These are phyloP conservation scores for Theristicus caerulescens DNA, from an alignment of 2,113 vertebrate species.

Conservation along the genomic window DNA sequence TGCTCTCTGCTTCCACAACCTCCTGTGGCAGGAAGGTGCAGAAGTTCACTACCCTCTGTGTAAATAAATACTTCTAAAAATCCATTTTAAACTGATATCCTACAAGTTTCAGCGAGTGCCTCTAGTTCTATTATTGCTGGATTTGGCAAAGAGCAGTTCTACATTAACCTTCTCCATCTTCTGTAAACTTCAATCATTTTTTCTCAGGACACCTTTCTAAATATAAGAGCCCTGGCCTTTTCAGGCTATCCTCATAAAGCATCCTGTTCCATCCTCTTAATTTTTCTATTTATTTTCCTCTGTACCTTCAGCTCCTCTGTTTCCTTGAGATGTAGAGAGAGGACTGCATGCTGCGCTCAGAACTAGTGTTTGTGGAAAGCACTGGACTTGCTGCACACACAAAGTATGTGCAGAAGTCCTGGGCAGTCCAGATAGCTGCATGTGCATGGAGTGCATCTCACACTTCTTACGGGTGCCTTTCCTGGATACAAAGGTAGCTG, in stretches of 20 bases:
- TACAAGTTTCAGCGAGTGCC: neutral
- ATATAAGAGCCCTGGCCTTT: neutral
- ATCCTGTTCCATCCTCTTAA: neutral
- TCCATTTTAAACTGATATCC: neutral
- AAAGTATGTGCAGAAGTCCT: neutral
- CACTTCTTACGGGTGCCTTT: rapidly evolving
- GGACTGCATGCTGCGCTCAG: neutral
- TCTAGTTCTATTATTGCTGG: neutral
- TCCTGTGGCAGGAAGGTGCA: neutral
- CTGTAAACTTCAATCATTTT: neutral
- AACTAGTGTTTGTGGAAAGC: neutral
- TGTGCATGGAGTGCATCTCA: neutral
- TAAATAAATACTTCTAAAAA: neutral
- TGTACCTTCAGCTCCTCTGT: neutral
- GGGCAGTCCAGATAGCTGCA: neutral
- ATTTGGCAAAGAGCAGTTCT: neutral
- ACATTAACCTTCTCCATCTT: neutral
- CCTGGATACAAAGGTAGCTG: too few relatives aligned
- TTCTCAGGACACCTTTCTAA: neutral
- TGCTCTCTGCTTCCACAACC: neutral
- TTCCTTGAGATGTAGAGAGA: neutral
- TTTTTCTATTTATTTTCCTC: neutral
- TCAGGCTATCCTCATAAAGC: neutral
- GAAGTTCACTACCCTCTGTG: neutral
- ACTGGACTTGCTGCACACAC: neutral